phyloP scores from a whole-genome alignment of 2,797 vertebrate genomes.

The Gobio occitaniae region DNA sequence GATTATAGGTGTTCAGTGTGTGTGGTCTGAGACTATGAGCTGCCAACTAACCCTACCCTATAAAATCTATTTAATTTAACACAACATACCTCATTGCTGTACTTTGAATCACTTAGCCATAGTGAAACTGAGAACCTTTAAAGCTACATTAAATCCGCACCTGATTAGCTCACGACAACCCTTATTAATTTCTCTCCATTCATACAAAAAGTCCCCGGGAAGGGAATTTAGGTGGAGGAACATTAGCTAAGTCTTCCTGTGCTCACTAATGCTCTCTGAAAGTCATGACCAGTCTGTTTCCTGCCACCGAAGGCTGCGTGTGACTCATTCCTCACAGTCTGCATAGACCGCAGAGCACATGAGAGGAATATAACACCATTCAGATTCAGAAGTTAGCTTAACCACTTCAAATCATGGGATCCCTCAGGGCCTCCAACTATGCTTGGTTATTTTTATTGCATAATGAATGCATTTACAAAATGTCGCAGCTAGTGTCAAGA shows the following conservation, averaged over 20 bases:
- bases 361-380: conserved; percentile 10
- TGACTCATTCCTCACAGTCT: conserved; percentile 33
- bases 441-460: conserved; percentile 27
- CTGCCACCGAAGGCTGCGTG: not conserved
- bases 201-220: conserved; percentile 11
- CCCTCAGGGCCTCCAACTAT: not conserved
- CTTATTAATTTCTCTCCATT: conserved; percentile 5
- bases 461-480: conserved; percentile 21
- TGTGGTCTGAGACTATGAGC: not conserved
- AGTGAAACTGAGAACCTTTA: not conserved
- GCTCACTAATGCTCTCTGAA: conserved; percentile 43
- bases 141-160: not conserved
- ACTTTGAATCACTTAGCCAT: not conserved
- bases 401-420: conserved; percentile 28
- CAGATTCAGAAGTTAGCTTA: conserved; percentile 16
- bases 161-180: conserved; percentile 13
- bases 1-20: not conserved
- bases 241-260: conserved; percentile 14
- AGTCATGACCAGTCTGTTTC: conserved; percentile 36
- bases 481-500: not conserved
- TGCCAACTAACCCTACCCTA: not conserved
- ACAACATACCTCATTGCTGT: not conserved
- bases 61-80: not conserved
- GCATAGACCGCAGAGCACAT: not conserved
- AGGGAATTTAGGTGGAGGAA: conserved; percentile 1